Evolutionary conservation across 2,113 vertebrate species (phyloP).

Genomic region (Halichoeres trimaculatus): DNA sequence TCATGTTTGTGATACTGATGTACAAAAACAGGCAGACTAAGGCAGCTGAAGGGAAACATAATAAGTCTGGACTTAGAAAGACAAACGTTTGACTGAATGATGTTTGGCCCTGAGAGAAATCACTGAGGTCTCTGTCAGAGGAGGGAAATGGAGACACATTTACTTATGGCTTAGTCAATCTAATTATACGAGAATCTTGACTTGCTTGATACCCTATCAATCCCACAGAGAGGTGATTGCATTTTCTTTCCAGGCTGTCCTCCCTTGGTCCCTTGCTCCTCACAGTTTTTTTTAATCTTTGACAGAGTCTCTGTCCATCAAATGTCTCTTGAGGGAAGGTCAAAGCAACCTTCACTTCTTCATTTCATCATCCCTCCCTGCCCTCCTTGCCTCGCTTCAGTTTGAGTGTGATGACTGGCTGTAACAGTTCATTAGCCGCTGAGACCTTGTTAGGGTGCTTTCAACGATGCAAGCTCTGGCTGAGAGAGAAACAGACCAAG

Average conservation of each 20-base stretch:
- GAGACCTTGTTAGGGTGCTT: constrained; percentile 32
- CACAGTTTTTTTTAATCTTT: constrained; percentile 35
- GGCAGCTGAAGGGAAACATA: constrained; percentile 6
- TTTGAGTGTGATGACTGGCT: constrained; percentile 14
- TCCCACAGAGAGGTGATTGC: constrained; percentile 35
- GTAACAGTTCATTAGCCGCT: constrained; percentile 14
- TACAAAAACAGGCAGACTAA: background rate
- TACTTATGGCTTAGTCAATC: constrained; percentile 36
- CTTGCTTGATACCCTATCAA: constrained; percentile 20
- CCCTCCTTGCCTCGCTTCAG: background rate
- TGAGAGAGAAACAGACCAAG: constrained; percentile 1
- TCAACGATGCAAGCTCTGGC: constrained; percentile 24
- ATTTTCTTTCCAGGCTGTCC: constrained; percentile 22
- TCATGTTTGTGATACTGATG: constrained; percentile 10
- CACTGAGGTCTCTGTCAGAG: constrained; percentile 13
- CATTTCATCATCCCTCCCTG: constrained; percentile 25
- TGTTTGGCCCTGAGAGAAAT: constrained; percentile 40
- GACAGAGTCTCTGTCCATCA: constrained; percentile 49
- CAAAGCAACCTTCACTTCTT: constrained; percentile 54
- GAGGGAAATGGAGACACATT: constrained; percentile 33
- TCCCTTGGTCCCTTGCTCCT: constrained; percentile 2
- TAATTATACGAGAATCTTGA: constrained; percentile 43
- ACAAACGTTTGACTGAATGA: constrained; percentile 36
- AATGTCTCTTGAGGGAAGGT: constrained; percentile 53
- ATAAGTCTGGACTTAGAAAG: background rate